These are phyloP conservation scores for Pluvialis apricaria DNA, from an alignment of 2,113 vertebrate genomes.

Conservation along the genomic window DNA sequence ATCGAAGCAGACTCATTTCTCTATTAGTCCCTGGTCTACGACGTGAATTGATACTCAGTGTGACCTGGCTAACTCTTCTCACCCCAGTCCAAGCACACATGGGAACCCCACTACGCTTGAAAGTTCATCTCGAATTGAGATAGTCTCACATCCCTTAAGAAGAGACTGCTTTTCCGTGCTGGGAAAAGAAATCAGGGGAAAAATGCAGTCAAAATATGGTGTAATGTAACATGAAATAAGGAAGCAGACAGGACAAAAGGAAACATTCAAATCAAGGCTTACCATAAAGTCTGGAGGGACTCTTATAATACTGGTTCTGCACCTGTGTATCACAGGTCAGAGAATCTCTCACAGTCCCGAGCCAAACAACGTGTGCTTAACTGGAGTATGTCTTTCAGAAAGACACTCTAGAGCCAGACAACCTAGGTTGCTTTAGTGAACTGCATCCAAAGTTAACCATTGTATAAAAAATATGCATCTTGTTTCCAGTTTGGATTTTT, in stretches of 20 bases:
- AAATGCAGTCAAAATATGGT: background rate
- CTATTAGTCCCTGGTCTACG: background rate
- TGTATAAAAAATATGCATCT: background rate
- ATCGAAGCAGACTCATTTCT: background rate
- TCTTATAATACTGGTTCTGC: background rate
- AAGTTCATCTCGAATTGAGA: background rate
- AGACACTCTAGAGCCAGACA: constrained; percentile 32
- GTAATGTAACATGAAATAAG: background rate
- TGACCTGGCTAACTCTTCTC: background rate
- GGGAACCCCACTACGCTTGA: background rate
- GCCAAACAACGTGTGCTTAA: constrained; percentile 22
- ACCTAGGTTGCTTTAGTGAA: background rate
- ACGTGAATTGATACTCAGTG: background rate
- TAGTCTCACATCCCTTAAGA: background rate
- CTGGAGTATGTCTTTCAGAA: constrained; percentile 27
- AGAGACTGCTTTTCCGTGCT: background rate
- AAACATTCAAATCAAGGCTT: background rate
- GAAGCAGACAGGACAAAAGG: constrained; percentile 50
- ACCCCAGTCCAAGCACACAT: background rate
- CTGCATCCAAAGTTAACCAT: constrained; percentile 1
- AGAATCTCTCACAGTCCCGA: constrained; percentile 14
- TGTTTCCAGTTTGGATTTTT: constrained; percentile 19
- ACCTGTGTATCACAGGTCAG: constrained; percentile 48
- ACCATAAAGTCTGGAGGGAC: background rate
- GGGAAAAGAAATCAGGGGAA: background rate